Percentiles rank a stretch among this genome's conserved stretches.
These are phyloP conservation scores for Andrena flavipes DNA, from an alignment of 2,888 invertebrate species.

Conservation along the genomic window DNA sequence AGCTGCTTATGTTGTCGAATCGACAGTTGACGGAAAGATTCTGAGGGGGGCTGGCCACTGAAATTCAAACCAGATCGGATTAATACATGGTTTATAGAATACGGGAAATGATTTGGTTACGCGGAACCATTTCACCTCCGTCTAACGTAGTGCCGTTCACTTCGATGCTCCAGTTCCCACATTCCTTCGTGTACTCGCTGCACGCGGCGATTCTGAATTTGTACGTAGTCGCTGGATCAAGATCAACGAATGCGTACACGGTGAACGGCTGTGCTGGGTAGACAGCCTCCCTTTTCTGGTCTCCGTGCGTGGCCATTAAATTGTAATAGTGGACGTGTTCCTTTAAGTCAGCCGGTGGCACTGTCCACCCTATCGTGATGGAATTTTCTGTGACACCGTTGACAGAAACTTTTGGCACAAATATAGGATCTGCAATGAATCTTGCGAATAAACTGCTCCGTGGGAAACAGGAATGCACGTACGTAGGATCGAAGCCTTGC, in stretches of 20 bases:
- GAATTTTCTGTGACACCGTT: conserved; percentile 90
- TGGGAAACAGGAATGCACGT: neutral
- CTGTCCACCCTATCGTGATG: conserved; percentile 93
- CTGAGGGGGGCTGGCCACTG: conserved; percentile 90
- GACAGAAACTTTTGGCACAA: conserved; percentile 91
- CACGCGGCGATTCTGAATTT: conserved; percentile 93
- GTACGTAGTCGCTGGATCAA: conserved; percentile 93
- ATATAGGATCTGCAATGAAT: conserved; percentile 88
- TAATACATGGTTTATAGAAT: neutral
- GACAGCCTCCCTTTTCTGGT: conserved; percentile 86
- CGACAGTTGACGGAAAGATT: conserved; percentile 89
- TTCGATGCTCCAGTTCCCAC: conserved; percentile 91
- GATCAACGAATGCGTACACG: conserved; percentile 91
- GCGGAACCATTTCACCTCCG: conserved; percentile 85
- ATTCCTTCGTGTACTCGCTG: conserved; percentile 90
- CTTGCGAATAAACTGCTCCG: neutral
- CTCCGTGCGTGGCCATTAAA: conserved; percentile 86
- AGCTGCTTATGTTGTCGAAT: conserved; percentile 87
- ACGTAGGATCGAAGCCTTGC: neutral
- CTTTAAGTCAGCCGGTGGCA: conserved; percentile 88
- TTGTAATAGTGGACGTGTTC: conserved; percentile 92
- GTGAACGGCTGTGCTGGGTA: conserved; percentile 89
- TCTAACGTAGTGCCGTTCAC: conserved; percentile 94
- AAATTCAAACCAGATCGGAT: conserved; percentile 51
- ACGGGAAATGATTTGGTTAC: neutral